Percentiles rank a stretch among this genome's conserved stretches.
phyloP scores from a whole-genome alignment of 2,113 vertebrate species.

The Nothobranchius furzeri region DNA sequence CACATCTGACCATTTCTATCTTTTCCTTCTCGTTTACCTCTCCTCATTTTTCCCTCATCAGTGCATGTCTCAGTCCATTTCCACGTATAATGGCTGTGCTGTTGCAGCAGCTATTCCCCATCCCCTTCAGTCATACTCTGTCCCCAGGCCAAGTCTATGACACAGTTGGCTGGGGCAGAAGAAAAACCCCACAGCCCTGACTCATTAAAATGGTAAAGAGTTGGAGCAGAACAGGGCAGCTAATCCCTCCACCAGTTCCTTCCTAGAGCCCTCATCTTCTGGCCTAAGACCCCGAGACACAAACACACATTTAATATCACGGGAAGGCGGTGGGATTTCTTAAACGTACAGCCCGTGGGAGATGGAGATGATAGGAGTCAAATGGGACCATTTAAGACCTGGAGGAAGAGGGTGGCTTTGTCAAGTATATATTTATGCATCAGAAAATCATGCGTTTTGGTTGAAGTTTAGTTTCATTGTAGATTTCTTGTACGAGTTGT shows the following conservation, averaged over 20 bases:
- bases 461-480: conserved; percentile 26
- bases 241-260: conserved; percentile 58
- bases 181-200: conserved; percentile 71
- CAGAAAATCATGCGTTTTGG: conserved; percentile 13
- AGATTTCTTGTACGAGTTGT: conserved; percentile 3
- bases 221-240: conserved; percentile 53
- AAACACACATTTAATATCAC: conserved; percentile 34
- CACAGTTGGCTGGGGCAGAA: conserved; percentile 77
- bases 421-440: conserved; percentile 6
- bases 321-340: conserved; percentile 22
- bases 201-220: conserved; percentile 82
- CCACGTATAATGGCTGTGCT: conserved; percentile 48
- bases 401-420: conserved; percentile 33
- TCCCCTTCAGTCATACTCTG: conserved; percentile 53
- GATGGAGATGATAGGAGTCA: conserved; percentile 50
- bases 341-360: conserved; percentile 55
- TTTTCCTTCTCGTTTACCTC: conserved; percentile 30
- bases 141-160: conserved; percentile 71
- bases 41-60: conserved; percentile 43
- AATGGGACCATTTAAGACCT: conserved; percentile 41
- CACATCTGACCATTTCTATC: conserved; percentile 39
- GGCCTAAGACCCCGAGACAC: conserved; percentile 43
- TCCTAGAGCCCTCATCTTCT: conserved; percentile 52
- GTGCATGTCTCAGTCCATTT: conserved; percentile 55
- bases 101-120: conserved; percentile 70